A percentile compares a stretch with the other conserved stretches of the same genome.
phyloP scores from a whole-genome alignment of 2,797 vertebrate genomes.

The Merluccius polli region DNA sequence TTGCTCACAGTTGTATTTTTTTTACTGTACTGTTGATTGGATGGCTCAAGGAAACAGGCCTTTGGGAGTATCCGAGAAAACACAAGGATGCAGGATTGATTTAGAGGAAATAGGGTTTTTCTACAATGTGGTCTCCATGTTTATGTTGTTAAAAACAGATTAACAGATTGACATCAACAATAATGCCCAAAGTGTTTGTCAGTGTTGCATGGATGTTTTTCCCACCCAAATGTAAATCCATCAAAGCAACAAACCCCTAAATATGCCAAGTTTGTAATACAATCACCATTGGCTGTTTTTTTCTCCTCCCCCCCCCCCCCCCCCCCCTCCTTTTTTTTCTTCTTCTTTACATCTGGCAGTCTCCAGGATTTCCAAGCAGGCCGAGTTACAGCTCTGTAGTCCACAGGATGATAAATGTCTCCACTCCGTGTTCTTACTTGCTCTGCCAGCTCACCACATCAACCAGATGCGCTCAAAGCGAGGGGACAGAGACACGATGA shows the following conservation, averaged over 20 bases:
- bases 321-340: background rate
- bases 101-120: background rate
- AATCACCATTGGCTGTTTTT: conserved; percentile 38
- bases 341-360: conserved; percentile 44
- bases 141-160: conserved; percentile 2
- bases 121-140: background rate
- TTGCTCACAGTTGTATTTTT: background rate
- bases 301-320: background rate
- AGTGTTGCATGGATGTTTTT: conserved; percentile 31
- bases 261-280: conserved; percentile 53
- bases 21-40: background rate
- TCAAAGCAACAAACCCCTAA: conserved; percentile 32
- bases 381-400: conserved; percentile 67
- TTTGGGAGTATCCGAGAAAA: background rate
- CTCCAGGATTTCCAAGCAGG: conserved; percentile 64
- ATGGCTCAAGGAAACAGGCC: conserved; percentile 1
- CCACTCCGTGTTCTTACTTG: conserved; percentile 70
- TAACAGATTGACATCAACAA: conserved; percentile 6
- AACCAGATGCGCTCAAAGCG: conserved; percentile 66
- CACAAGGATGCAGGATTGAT: background rate
- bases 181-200: conserved; percentile 18
- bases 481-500: conserved; percentile 70
- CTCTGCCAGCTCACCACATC: conserved; percentile 76
- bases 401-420: conserved; percentile 72
- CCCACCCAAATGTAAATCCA: conserved; percentile 40